Conservation (phyloP, 2,888 invertebrate genomes). For the Helleia helle region DNA sequence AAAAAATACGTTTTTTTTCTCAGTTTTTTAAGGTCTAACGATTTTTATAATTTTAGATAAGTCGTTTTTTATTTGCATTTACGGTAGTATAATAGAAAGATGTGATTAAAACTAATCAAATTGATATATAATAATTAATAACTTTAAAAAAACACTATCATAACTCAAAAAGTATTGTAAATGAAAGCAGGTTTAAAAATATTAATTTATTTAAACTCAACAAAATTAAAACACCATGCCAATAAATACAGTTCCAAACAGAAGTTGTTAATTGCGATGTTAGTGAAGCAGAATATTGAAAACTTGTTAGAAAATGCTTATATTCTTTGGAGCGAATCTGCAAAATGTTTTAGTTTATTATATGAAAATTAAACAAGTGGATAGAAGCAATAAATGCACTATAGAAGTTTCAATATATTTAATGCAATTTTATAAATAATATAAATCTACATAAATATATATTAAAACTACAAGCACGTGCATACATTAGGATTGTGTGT, state of each 20-base stretch:
- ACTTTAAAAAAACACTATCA: too few relatives aligned
- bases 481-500: neutral
- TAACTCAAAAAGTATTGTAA: too few relatives aligned
- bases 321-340: constrained; percentile 71
- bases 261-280: neutral
- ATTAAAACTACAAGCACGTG: neutral
- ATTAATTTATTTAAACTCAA: neutral
- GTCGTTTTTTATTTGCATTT: too few relatives aligned
- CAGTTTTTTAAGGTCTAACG: too few relatives aligned
- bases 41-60: too few relatives aligned
- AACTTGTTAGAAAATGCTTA: constrained; percentile 53
- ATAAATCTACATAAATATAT: neutral
- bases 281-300: neutral
- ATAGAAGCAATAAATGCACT: neutral
- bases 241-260: constrained; percentile 9
- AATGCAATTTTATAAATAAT: constrained; percentile 1
- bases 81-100: too few relatives aligned
- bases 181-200: neutral
- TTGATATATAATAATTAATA: too few relatives aligned
- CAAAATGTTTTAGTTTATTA: constrained; percentile 24
- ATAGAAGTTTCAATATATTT: neutral
- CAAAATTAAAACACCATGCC: constrained; percentile 10
- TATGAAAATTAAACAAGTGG: neutral
- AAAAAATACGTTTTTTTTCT: too few relatives aligned
- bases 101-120: too few relatives aligned